Base-by-base conservation (phyloP, 2,113 vertebrate genomes). In the Semicossyphus pulcher region DNA sequence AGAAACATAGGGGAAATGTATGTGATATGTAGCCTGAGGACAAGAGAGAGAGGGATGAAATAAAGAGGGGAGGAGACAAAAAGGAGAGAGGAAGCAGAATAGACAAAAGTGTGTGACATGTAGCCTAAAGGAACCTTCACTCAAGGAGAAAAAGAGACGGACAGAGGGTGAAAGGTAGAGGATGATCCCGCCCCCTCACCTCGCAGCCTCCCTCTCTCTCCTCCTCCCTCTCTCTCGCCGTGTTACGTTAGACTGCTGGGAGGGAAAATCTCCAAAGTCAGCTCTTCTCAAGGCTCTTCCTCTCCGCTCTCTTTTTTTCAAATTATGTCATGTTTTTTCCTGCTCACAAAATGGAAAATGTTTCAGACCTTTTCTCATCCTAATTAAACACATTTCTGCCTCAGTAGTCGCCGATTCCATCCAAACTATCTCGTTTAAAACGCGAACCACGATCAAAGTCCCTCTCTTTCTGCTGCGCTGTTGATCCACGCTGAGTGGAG, bases 251-350 rank as follows among this genome's bases (percentile, higher is more conserved):
- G 60, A 80, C 81, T 72, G 72, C 54, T 79, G 80, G 61, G 62
- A 73, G 45, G 80, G 78, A 84, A 88, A 86, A 85, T 80, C 77
- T 78, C 82, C 74, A 42, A 79, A 80, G 88, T 92, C 89, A 90
- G 80, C 89, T 89, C 77, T 83, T 88, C 81, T 80, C 14, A 25
- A 77, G 44, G 72, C 76, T 78, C 69, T 78, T 78, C 66, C 83
- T 74, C 70, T 64, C 72, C 72, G 69, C 77, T 62, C 44, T 72
- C 67, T 45, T 75, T 45, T 75, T 76, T 76, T 81, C 48, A 32
- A 72, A 81, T 81, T 47, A 66, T 79, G 81, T 81, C 75, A 73
- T 78, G 76, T 87, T 87, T 59, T n/a, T 73, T 58, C 62, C 44
- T 81, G 65, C 78, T 75, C 66, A 52, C 44, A 29, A 80, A 84